A percentile compares a stretch with the other conserved stretches of the same genome.
phyloP scores from a whole-genome alignment of 2,888 invertebrate genomes.

The Rhingia campestris region DNA sequence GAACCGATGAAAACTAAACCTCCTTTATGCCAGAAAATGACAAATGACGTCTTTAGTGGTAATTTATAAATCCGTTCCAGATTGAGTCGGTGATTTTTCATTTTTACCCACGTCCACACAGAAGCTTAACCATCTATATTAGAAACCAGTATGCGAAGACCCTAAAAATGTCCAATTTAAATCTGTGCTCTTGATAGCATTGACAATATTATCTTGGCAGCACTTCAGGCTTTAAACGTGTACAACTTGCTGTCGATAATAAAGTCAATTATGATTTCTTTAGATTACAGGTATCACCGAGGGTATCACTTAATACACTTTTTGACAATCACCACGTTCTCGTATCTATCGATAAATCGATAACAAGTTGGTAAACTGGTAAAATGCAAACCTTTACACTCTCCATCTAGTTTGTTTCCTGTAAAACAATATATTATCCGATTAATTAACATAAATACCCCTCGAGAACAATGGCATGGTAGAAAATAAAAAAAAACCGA shows the following conservation, averaged over 20 bases:
- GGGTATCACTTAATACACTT: background rate
- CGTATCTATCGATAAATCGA: conserved; percentile 4
- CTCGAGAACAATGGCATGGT: background rate
- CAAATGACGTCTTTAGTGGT: too few relatives aligned
- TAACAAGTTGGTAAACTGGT: background rate
- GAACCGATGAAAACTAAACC: too few relatives aligned
- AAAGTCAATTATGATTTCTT: background rate
- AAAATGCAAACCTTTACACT: conserved; percentile 9
- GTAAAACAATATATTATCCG: background rate
- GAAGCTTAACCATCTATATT: too few relatives aligned
- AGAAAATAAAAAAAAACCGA: too few relatives aligned
- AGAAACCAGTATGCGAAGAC: background rate
- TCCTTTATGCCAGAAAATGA: too few relatives aligned
- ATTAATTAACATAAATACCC: background rate
- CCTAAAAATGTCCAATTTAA: background rate
- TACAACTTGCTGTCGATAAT: background rate
- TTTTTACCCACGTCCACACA: background rate
- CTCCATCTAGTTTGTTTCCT: background rate
- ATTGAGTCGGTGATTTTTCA: background rate
- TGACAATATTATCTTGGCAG: too few relatives aligned
- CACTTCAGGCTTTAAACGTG: background rate
- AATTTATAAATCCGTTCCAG: background rate
- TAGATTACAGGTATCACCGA: conserved; percentile 4
- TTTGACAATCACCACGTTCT: background rate
- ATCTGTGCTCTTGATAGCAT: too few relatives aligned